Conservation (phyloP, 2,113 vertebrate genomes). For the Takifugu flavidus region DNA sequence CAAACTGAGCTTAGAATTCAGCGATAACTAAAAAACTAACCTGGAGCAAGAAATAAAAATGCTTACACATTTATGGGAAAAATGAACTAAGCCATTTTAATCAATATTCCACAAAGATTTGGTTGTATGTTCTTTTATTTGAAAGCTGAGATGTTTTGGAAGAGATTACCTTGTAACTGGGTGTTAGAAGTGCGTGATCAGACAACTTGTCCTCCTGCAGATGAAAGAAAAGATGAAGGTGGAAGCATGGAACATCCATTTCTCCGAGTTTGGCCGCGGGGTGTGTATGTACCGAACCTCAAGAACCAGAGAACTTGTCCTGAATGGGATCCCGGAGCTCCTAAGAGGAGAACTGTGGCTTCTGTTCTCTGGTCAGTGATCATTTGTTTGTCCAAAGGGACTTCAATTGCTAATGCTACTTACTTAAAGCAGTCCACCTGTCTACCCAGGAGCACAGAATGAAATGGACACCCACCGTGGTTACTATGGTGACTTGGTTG, state of each 20-base stretch:
- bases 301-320: slow-evolving; percentile 86
- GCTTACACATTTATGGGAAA: too few relatives aligned
- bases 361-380: slow-evolving; percentile 79
- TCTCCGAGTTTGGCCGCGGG: slow-evolving; percentile 93
- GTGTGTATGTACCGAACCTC: slow-evolving; percentile 97
- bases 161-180: too few relatives aligned
- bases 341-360: slow-evolving; percentile 95
- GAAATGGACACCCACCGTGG: slow-evolving; percentile 91
- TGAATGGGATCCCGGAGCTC: slow-evolving; percentile 90
- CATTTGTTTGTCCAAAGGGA: neutral
- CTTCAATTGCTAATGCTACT: neutral
- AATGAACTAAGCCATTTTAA: too few relatives aligned
- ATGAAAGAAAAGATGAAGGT: slow-evolving; percentile 97
- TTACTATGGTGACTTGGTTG: slow-evolving; percentile 89
- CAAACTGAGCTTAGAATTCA: too few relatives aligned
- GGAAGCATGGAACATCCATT: slow-evolving; percentile 96
- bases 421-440: neutral
- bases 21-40: too few relatives aligned
- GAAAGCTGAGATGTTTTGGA: too few relatives aligned
- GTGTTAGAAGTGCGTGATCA: too few relatives aligned
- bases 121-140: too few relatives aligned
- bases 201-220: slow-evolving; percentile 57
- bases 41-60: too few relatives aligned
- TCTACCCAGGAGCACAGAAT: slow-evolving; percentile 85
- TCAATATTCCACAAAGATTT: too few relatives aligned